Evolutionary conservation across 2,113 vertebrate genomes (phyloP).

Genomic region (Motacilla tschutschensis): DNA sequence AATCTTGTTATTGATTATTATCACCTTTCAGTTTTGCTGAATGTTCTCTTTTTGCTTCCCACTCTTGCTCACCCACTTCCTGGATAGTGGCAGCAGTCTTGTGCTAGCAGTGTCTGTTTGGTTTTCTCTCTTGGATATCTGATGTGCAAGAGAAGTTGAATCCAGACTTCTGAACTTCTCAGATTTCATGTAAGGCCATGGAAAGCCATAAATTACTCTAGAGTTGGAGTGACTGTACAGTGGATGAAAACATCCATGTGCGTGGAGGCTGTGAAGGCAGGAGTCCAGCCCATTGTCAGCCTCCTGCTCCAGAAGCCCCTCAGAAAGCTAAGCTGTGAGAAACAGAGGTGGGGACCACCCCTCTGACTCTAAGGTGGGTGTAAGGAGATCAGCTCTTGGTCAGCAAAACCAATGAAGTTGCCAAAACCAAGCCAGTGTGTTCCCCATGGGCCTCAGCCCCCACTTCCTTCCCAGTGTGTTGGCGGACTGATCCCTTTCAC

Average conservation of each 20-base stretch:
- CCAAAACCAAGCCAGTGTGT: not conserved
- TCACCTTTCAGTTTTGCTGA: not conserved
- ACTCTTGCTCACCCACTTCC: not conserved
- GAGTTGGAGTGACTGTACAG: rapidly evolving
- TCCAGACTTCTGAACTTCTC: not conserved
- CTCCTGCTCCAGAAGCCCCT: not conserved
- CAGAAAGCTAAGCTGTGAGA: rapidly evolving
- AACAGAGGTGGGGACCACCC: not conserved
- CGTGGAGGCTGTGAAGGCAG: not conserved
- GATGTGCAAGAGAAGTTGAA: not conserved
- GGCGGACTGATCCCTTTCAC: not conserved
- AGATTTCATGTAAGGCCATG: not conserved
- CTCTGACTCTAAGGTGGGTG: rapidly evolving
- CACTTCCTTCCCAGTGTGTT: not conserved
- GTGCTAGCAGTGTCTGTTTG: not conserved
- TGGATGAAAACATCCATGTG: not conserved
- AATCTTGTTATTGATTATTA: not conserved
- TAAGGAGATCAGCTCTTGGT: not conserved
- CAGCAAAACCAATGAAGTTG: not conserved
- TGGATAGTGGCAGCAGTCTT: not conserved
- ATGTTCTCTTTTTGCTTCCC: not conserved
- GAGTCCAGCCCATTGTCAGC: not conserved
- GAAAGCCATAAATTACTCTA: not conserved
- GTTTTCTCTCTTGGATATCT: not conserved
- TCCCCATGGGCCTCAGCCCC: not conserved